Conservation (phyloP, 2,113 vertebrate genomes). For the Salminus brasiliensis region DNA sequence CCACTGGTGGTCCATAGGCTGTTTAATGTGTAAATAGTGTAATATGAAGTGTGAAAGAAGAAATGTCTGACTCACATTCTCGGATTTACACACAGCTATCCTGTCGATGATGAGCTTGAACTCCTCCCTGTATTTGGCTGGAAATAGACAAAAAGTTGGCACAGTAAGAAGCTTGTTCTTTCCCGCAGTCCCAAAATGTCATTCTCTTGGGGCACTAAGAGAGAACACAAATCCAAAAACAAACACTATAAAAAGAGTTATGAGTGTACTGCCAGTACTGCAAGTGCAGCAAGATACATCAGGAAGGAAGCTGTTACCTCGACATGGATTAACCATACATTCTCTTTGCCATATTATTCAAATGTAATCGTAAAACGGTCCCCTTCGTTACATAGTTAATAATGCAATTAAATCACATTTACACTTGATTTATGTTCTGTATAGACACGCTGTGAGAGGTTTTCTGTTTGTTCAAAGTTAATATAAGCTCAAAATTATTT, state of each 20-base stretch:
- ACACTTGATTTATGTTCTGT: too few relatives aligned
- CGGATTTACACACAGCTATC: conserved; percentile 79
- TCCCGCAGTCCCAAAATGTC: not conserved
- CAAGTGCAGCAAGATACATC: not conserved
- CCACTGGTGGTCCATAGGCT: too few relatives aligned
- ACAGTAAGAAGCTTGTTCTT: not conserved
- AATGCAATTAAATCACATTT: too few relatives aligned
- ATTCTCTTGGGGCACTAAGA: not conserved
- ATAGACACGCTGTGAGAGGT: too few relatives aligned
- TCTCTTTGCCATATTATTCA: too few relatives aligned
- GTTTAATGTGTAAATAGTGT: too few relatives aligned
- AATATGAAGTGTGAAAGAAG: not conserved
- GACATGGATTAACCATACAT: too few relatives aligned
- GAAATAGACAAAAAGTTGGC: conserved; percentile 32
- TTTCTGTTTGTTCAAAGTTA: too few relatives aligned
- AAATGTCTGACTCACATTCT: conserved; percentile 74
- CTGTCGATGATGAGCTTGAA: conserved; percentile 80
- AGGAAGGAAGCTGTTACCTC: not conserved
- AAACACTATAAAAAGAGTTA: not conserved
- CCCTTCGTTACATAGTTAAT: too few relatives aligned
- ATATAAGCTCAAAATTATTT: too few relatives aligned
- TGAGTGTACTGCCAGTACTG: not conserved
- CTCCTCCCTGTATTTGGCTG: conserved; percentile 82
- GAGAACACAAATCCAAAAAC: not conserved
- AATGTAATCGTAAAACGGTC: too few relatives aligned